Evolutionary conservation across 2,888 invertebrate genomes (phyloP).

Genomic region (Calephelis perditalis): DNA sequence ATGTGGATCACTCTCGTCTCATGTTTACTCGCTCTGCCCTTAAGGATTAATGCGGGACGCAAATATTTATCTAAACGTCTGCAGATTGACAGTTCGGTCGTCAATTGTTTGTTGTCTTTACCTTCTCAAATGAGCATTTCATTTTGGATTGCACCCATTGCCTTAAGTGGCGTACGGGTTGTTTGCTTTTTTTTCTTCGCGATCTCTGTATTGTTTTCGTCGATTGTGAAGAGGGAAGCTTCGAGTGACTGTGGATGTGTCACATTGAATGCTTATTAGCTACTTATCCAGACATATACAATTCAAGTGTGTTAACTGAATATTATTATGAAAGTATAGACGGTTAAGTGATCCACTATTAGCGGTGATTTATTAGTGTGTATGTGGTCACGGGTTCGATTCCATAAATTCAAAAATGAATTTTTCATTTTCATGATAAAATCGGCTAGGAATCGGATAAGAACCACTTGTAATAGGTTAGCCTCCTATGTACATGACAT

Average conservation of each 20-base stretch:
- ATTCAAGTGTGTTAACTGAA: neutral
- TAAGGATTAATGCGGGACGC: conserved; percentile 74
- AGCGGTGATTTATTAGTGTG: too few species aligned
- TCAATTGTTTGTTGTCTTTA: conserved; percentile 76
- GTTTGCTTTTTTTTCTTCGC: conserved; percentile 44
- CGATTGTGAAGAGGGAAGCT: conserved; percentile 47
- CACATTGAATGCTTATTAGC: too few species aligned
- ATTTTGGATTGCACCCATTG: conserved; percentile 69
- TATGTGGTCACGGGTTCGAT: too few species aligned
- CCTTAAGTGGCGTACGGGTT: conserved; percentile 68
- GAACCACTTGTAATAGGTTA: too few species aligned
- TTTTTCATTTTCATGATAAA: too few species aligned
- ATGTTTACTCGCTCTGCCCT: conserved; percentile 60
- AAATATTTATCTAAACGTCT: conserved; percentile 76
- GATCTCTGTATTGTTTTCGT: conserved; percentile 47
- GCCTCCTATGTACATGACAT: too few species aligned
- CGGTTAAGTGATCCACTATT: too few species aligned
- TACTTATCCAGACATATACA: too few species aligned
- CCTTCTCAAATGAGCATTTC: conserved; percentile 75
- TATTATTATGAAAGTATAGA: neutral
- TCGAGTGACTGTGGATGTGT: conserved; percentile 29
- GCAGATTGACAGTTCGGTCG: conserved; percentile 76
- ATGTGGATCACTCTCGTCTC: conserved; percentile 58
- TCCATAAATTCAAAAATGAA: too few species aligned
- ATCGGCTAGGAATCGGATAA: too few species aligned